Evolutionary conservation across 2,888 invertebrate species (phyloP).

Genomic region (Sphecodes monilicornis): DNA sequence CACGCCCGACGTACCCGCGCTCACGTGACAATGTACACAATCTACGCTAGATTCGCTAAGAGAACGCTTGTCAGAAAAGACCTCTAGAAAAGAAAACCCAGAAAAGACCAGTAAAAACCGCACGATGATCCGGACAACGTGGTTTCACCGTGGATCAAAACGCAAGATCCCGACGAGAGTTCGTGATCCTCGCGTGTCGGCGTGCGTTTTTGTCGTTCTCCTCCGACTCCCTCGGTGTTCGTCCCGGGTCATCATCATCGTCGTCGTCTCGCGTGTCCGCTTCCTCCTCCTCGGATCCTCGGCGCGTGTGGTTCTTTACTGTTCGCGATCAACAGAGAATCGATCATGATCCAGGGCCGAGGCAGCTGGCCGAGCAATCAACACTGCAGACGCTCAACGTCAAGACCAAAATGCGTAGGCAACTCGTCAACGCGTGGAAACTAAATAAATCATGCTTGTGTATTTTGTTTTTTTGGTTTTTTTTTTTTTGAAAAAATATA

Average conservation of each 20-base stretch:
- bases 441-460: constrained; percentile 47
- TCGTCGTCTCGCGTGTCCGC: constrained; percentile 9
- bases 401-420: constrained; percentile 48
- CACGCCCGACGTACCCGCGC: constrained; percentile 52
- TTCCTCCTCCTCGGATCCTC: constrained; percentile 30
- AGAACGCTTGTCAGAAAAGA: constrained; percentile 68
- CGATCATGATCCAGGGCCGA: background rate
- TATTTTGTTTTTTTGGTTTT: background rate
- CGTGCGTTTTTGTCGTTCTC: constrained; percentile 28
- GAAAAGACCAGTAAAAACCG: constrained; percentile 49
- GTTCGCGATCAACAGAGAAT: constrained; percentile 65
- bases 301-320: constrained; percentile 57
- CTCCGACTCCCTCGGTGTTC: constrained; percentile 14
- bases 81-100: constrained; percentile 42
- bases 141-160: constrained; percentile 23
- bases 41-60: constrained; percentile 65
- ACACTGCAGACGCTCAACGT: constrained; percentile 42
- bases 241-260: constrained; percentile 8
- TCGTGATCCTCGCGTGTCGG: constrained; percentile 22
- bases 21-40: constrained; percentile 63
- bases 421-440: constrained; percentile 38
- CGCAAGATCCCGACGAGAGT: constrained; percentile 1
- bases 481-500: background rate
- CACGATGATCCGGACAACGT: constrained; percentile 46
- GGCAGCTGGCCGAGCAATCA: constrained; percentile 22